Evolutionary conservation across 2,888 invertebrate species (phyloP), one percentile per base, ranked within the genome.

Genomic region (Lordiphosa andalusiaca): DNA sequence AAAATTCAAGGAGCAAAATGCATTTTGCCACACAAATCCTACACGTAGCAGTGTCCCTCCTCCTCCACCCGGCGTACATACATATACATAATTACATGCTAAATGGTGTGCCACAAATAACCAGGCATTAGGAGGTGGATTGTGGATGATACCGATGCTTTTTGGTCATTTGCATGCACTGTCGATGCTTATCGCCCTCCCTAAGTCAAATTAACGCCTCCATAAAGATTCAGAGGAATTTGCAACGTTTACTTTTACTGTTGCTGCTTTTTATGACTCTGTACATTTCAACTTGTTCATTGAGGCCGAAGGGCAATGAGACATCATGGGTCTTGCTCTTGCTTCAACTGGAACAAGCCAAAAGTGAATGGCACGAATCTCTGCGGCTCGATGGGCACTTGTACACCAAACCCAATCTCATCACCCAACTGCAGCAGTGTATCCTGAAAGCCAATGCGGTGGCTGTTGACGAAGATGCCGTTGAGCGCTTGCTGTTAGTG

Each of bases 1-100:
- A 74, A 74, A 70, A 74, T 74, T 74, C 74, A 75, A 67, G 69
- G 70, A 60, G 74, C 81, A 72, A 56, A 80, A 73, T 81, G 77
- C 81, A 73, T 76, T 6, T 81, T 76, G 61, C 36, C n/a, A 16
- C 3, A 23, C 42, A 58, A 58, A 59, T 42, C 58, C 58, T 62
- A 63, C 62, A 63, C 62, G 62, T 63, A 49, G 42, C 39, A 19
- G 23, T 4, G 23, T 23, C 12, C 44, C 12, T 12, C 19, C 23
- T 48, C 33, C 48, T 49, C 35, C 51, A 66, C 73, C 65, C 23
- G 23, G 23, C 23, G 23, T 23, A 23, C 23, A 23, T 23, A 23
- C 23, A 23, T 81, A 23, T 23, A 23, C 23, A 23, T 81, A 81
- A 73, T 77, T 73, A 73, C 65, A 68, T 59, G 82, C 63, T 75